Evolutionary conservation across 1,140 invertebrate species (phyloP).

Genomic region (Cydia amplana): DNA sequence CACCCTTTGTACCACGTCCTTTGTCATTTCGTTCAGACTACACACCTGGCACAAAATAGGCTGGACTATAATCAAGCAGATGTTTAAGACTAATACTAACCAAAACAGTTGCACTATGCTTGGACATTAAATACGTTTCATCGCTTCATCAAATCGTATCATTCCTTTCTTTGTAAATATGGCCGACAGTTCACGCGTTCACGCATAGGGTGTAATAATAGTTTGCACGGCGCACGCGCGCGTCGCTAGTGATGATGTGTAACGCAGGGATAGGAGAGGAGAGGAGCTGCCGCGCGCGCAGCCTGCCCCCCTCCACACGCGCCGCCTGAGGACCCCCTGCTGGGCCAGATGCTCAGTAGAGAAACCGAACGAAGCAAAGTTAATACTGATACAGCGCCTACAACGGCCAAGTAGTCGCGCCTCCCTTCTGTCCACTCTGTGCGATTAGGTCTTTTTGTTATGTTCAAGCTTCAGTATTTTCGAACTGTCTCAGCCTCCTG

Average conservation of each 20-base stretch:
- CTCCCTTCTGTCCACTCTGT: slow-evolving; percentile 76
- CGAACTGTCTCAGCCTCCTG: slow-evolving; percentile 58
- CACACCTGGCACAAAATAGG: neutral
- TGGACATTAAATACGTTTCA: slow-evolving; percentile 13
- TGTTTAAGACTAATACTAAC: neutral
- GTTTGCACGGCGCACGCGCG: slow-evolving; percentile 43
- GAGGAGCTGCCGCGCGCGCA: slow-evolving; percentile 67
- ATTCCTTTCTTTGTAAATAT: slow-evolving; percentile 7
- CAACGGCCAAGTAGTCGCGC: slow-evolving; percentile 77
- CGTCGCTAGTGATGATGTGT: slow-evolving; percentile 72
- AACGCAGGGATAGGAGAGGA: slow-evolving; percentile 72
- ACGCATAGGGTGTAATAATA: slow-evolving; percentile 16
- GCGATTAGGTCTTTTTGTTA: slow-evolving; percentile 77
- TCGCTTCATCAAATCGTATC: neutral
- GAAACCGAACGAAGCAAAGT: slow-evolving; percentile 77
- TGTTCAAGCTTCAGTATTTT: slow-evolving; percentile 66
- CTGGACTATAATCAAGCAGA: slow-evolving; percentile 10
- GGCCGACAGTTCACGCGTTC: slow-evolving; percentile 9
- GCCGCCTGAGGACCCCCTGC: slow-evolving; percentile 86
- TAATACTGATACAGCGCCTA: slow-evolving; percentile 76
- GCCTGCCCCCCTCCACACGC: slow-evolving; percentile 79
- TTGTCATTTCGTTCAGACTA: neutral
- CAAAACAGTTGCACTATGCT: neutral
- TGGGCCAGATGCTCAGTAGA: slow-evolving; percentile 85
- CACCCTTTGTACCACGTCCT: neutral